phyloP scores from a whole-genome alignment of 2,113 vertebrate species.

The Trichechus manatus region DNA sequence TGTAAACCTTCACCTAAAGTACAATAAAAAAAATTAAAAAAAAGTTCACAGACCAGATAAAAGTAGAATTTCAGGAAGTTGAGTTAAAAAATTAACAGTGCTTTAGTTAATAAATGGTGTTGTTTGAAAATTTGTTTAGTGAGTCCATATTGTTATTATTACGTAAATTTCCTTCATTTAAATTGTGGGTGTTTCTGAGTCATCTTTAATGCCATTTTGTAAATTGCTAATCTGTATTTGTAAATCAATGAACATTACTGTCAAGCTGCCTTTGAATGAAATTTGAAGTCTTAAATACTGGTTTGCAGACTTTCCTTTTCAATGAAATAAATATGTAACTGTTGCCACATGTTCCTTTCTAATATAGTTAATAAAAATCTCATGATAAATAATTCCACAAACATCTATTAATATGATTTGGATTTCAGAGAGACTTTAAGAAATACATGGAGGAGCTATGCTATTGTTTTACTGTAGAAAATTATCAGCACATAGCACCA shows the following conservation, averaged over 20 bases:
- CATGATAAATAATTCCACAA: not conserved
- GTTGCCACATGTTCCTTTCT: constrained; percentile 2
- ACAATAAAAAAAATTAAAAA: no score
- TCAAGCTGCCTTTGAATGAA: constrained; percentile 10
- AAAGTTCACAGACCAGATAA: not conserved
- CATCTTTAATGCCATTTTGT: constrained; percentile 45
- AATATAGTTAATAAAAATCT: constrained; percentile 16
- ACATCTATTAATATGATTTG: not conserved
- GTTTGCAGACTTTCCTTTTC: not conserved
- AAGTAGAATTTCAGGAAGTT: not conserved
- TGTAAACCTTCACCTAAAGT: no score
- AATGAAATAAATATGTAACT: constrained; percentile 29
- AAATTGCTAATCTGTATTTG: constrained; percentile 44
- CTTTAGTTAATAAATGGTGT: not conserved
- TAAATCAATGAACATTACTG: not conserved
- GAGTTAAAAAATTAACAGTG: not conserved
- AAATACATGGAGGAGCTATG: not conserved
- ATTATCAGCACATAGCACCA: not conserved
- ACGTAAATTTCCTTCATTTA: not conserved
- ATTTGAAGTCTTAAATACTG: not conserved
- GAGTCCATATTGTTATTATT: not conserved
- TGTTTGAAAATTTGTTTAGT: not conserved
- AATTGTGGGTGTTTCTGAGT: not conserved
- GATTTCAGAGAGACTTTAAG: constrained; percentile 59
- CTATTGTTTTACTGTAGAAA: constrained; percentile 17